A percentile compares a stretch with the other conserved stretches of the same genome.
These are phyloP conservation scores for Chondrilla cf. caribensis DNA, from an alignment of 37 sponge, comb jelly and placozoan species.

Conservation along the genomic window DNA sequence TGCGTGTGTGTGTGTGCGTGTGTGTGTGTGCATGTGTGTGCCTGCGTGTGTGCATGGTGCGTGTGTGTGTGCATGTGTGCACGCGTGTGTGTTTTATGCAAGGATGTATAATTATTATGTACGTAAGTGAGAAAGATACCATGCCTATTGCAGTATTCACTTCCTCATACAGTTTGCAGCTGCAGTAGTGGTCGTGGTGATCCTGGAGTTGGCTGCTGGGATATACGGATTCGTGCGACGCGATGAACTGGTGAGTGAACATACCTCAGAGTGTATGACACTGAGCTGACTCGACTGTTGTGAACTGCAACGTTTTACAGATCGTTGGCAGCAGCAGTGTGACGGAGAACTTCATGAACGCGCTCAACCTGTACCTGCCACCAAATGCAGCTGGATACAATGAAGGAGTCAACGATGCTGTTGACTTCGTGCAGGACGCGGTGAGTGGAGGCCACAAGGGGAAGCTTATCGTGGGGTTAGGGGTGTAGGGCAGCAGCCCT, in stretches of 20 bases:
- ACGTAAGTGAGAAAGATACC: no score
- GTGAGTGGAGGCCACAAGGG: slow-evolving; percentile 27
- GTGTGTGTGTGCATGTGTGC: no score
- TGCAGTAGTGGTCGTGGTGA: slow-evolving; percentile 22
- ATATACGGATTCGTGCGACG: slow-evolving; percentile 50
- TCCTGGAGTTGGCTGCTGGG: slow-evolving; percentile 51
- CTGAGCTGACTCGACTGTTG: no score
- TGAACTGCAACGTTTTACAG: no score
- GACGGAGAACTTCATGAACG: not conserved
- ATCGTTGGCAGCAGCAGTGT: not conserved
- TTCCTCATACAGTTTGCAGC: slow-evolving; percentile 30
- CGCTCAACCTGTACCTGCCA: not conserved
- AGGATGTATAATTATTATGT: no score
- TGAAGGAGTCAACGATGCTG: slow-evolving; percentile 24
- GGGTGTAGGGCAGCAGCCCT: no score
- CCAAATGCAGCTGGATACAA: not conserved
- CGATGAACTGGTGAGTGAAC: slow-evolving; percentile 31
- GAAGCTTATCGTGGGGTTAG: no score
- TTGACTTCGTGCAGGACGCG: slow-evolving; percentile 14
- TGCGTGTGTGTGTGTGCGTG: no score
- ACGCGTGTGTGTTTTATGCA: no score
- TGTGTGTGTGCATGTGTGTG: no score
- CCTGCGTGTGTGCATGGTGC: no score
- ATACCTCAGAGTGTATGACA: no score
- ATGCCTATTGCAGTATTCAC: not conserved